Evolutionary conservation across 2,113 vertebrate genomes (phyloP).

Genomic region (Candoia aspera): DNA sequence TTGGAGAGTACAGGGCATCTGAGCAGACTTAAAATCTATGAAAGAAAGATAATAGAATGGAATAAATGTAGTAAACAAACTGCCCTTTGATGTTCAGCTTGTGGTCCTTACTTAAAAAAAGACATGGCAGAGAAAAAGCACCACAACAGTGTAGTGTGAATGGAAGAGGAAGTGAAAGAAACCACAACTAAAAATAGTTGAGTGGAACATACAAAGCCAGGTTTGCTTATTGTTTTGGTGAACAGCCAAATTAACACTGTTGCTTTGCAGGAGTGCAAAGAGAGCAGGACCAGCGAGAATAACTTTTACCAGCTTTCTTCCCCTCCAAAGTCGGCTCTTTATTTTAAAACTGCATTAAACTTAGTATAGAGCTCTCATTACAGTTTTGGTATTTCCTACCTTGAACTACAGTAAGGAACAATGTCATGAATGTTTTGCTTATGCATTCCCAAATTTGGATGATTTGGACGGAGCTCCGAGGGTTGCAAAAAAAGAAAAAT

Average conservation of each 20-base stretch:
- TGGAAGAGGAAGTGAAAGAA: not conserved
- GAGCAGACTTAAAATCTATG: not conserved
- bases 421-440: not conserved
- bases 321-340: not conserved
- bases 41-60: not conserved
- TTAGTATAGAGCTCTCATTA: not conserved
- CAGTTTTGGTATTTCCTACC: not conserved
- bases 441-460: not conserved
- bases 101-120: not conserved
- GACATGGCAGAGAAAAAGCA: not conserved
- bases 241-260: not conserved
- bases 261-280: not conserved
- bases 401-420: not conserved
- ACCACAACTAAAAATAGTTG: not conserved
- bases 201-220: not conserved
- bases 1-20: not conserved
- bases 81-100: not conserved
- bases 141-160: not conserved
- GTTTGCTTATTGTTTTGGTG: not conserved
- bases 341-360: not conserved
- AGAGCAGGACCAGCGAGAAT: not conserved
- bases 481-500: not conserved
- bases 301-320: not conserved
- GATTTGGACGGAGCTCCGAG: not conserved
- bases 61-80: not conserved